phyloP scores from a whole-genome alignment of 2,888 invertebrate species.

The Lapara coniferarum region DNA sequence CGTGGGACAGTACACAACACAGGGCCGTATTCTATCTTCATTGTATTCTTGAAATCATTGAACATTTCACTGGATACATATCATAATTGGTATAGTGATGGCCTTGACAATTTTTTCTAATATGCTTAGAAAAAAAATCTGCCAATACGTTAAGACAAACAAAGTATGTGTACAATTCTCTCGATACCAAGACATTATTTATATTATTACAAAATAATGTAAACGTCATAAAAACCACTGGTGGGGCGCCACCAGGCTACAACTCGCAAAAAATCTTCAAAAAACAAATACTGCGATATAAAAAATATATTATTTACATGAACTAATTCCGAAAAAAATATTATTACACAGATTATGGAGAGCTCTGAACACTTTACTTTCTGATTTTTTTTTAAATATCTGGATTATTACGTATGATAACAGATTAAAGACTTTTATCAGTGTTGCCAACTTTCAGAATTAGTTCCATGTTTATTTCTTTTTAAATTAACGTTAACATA shows the following conservation, averaged over 20 bases:
- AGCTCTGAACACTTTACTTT: no score
- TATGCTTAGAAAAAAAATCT: neutral
- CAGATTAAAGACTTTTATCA: neutral
- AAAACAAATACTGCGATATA: constrained; percentile 66
- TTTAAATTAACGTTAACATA: constrained; percentile 28
- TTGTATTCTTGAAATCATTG: no score
- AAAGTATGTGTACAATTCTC: constrained; percentile 36
- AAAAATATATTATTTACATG: constrained; percentile 56
- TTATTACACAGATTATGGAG: no score
- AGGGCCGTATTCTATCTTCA: no score
- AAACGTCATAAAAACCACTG: constrained; percentile 53
- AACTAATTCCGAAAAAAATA: constrained; percentile 29
- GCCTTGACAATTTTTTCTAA: no score
- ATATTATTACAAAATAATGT: constrained; percentile 56
- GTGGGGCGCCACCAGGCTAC: constrained; percentile 33
- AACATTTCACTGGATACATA: no score
- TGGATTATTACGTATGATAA: neutral
- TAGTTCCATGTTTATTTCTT: constrained; percentile 12
- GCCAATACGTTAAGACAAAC: constrained; percentile 34
- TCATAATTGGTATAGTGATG: no score
- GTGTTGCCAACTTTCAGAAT: constrained; percentile 22
- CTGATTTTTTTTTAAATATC: no score
- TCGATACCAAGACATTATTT: constrained; percentile 43
- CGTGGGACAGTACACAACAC: no score
- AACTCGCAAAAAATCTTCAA: constrained; percentile 64